These are phyloP conservation scores for Drosophila aff. DNA, from an alignment of 1,140 invertebrate species.

Conservation along the genomic window DNA sequence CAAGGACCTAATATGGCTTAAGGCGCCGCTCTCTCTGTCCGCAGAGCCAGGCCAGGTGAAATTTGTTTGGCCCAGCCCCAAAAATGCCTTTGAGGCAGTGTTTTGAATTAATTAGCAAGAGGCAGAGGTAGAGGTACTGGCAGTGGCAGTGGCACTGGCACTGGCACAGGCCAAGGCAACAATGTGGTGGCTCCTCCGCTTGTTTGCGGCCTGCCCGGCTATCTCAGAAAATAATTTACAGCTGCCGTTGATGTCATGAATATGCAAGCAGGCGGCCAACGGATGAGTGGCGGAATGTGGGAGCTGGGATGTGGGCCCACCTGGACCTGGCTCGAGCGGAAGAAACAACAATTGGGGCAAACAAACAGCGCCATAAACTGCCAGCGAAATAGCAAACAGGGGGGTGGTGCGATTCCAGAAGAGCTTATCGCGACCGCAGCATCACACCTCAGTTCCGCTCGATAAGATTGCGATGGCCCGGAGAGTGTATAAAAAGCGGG, in stretches of 20 bases:
- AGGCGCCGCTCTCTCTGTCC: conserved; percentile 37
- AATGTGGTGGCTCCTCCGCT: conserved; percentile 55
- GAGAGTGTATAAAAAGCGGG: conserved; percentile 54
- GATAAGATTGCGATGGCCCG: conserved; percentile 61
- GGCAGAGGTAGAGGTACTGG: conserved; percentile 6
- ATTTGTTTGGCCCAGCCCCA: conserved; percentile 61
- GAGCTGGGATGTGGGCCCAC: conserved; percentile 7
- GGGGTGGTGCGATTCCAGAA: conserved; percentile 2
- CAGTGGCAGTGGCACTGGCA: conserved; percentile 8
- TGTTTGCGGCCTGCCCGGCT: conserved; percentile 66
- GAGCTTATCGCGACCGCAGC: conserved; percentile 54
- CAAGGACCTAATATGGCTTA: conserved; percentile 69
- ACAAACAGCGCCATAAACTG: conserved; percentile 75
- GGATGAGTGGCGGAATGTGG: neutral
- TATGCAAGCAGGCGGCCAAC: conserved; percentile 61
- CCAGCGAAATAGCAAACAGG: conserved; percentile 51
- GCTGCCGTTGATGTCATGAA: conserved; percentile 74
- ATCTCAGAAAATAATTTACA: conserved; percentile 78
- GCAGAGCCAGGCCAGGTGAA: conserved; percentile 59
- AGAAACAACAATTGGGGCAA: conserved; percentile 53
- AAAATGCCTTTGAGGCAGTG: conserved; percentile 78
- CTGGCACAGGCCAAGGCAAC: conserved; percentile 28
- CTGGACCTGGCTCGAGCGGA: conserved; percentile 35
- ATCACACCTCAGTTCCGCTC: conserved; percentile 55
- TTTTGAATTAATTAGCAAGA: conserved; percentile 81